Percentiles rank a stretch among this genome's conserved stretches.
phyloP scores from a whole-genome alignment of 2,888 invertebrate species.

The Brassicogethes aeneus region DNA sequence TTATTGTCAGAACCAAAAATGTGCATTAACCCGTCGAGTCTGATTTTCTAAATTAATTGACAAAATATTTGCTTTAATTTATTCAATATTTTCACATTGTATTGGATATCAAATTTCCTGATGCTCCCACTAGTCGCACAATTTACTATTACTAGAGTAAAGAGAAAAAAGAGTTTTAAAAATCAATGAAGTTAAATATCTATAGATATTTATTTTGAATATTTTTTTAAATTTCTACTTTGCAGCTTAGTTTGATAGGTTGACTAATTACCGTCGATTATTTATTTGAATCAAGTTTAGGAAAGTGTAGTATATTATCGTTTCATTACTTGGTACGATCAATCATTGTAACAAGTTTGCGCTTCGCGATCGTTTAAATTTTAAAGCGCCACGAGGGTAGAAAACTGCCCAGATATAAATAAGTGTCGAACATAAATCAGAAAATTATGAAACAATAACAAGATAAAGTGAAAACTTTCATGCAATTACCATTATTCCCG shows the following conservation, averaged over 20 bases:
- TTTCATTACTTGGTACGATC: slow-evolving; percentile 11
- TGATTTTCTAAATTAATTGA: no score
- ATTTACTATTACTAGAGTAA: no score
- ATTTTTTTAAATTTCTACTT: no score
- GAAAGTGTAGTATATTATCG: background rate
- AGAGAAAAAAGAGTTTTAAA: background rate
- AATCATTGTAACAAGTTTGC: slow-evolving; percentile 14
- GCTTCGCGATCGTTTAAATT: slow-evolving; percentile 1
- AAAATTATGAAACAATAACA: slow-evolving; percentile 6
- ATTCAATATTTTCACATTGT: no score
- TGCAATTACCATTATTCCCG: slow-evolving; percentile 1
- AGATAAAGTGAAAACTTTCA: slow-evolving; percentile 4
- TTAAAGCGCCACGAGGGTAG: background rate
- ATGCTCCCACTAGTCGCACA: no score
- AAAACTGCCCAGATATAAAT: background rate
- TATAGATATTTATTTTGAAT: background rate
- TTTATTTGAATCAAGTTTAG: no score
- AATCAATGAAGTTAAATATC: background rate
- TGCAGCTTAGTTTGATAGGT: no score
- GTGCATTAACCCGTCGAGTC: no score
- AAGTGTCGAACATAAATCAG: slow-evolving; percentile 2
- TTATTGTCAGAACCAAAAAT: no score
- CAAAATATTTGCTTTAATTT: no score
- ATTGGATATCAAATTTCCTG: no score
- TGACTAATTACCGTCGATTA: no score